phyloP scores from a whole-genome alignment of 2,888 invertebrate genomes.

The Athrips mouffetella region DNA sequence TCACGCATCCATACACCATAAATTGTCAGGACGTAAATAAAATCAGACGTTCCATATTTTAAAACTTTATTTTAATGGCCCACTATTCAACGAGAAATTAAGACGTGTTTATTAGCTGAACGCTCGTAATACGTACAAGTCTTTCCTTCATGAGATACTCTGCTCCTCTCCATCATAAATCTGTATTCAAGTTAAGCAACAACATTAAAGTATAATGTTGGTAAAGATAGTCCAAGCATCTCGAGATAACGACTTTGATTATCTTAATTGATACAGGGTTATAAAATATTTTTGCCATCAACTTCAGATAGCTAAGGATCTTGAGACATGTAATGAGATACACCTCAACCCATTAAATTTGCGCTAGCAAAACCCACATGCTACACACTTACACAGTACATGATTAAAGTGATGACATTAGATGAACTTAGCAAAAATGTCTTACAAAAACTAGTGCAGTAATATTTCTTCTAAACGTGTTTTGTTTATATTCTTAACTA shows the following conservation, averaged over 20 bases:
- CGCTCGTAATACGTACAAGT: slow-evolving; percentile 69
- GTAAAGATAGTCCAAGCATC: slow-evolving; percentile 8
- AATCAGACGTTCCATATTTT: slow-evolving; percentile 73
- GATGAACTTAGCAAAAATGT: not conserved
- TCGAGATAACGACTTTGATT: slow-evolving; percentile 6
- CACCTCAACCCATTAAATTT: not conserved
- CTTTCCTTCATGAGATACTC: slow-evolving; percentile 61
- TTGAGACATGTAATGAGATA: not conserved
- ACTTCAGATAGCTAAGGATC: not conserved
- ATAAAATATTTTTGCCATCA: slow-evolving; percentile 6
- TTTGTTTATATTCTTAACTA: not conserved
- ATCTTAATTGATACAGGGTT: slow-evolving; percentile 5
- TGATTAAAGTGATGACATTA: not conserved
- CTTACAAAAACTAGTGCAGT: not conserved
- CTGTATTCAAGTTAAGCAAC: slow-evolving; percentile 37
- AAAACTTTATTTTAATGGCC: slow-evolving; percentile 75
- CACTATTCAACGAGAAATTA: slow-evolving; percentile 73
- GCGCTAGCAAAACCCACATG: not conserved
- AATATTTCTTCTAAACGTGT: not conserved
- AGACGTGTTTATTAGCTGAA: slow-evolving; percentile 72
- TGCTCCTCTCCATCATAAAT: slow-evolving; percentile 54
- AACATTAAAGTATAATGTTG: slow-evolving; percentile 10
- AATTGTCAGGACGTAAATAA: slow-evolving; percentile 70
- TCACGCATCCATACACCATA: slow-evolving; percentile 61
- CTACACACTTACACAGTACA: not conserved